Conservation (phyloP, 2,888 invertebrate species). For the Ochropleura plecta region DNA sequence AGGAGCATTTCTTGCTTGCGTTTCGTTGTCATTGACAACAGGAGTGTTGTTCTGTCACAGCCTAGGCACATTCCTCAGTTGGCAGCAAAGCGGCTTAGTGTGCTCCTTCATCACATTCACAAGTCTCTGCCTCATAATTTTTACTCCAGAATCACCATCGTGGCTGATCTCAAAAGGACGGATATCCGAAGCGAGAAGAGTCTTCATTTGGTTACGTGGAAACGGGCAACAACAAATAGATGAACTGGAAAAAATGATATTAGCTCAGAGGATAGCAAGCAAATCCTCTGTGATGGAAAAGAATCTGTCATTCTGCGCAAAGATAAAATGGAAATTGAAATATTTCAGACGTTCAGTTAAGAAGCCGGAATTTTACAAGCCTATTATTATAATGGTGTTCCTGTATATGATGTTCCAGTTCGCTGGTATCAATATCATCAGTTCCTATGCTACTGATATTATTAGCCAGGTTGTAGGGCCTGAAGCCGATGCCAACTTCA, state of each 20-base stretch:
- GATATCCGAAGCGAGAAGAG: constrained; percentile 88
- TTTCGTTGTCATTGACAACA: constrained; percentile 91
- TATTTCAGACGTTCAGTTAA: constrained; percentile 77
- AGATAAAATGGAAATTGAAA: constrained; percentile 71
- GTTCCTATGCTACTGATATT: constrained; percentile 93
- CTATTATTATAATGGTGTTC: constrained; percentile 91
- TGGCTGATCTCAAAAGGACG: constrained; percentile 92
- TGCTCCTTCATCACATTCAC: constrained; percentile 88
- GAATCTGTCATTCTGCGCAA: constrained; percentile 70
- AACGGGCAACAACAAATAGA: constrained; percentile 77
- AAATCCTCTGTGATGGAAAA: constrained; percentile 79
- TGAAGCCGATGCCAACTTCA: constrained; percentile 91
- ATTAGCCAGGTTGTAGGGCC: constrained; percentile 91
- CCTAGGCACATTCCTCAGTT: constrained; percentile 91
- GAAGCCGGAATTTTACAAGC: constrained; percentile 91
- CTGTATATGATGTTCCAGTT: constrained; percentile 93
- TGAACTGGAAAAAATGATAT: constrained; percentile 88
- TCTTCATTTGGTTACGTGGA: constrained; percentile 91
- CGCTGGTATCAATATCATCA: constrained; percentile 93
- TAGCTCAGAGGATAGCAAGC: constrained; percentile 80
- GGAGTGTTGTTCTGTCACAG: constrained; percentile 92
- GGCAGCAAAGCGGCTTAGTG: constrained; percentile 90
- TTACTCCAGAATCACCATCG: constrained; percentile 92
- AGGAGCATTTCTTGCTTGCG: constrained; percentile 91
- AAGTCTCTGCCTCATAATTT: constrained; percentile 88